Percentiles rank a stretch among this genome's conserved stretches.
Conservation (phyloP, 2,113 vertebrate species). For the Heterotilapia buettikoferi region DNA sequence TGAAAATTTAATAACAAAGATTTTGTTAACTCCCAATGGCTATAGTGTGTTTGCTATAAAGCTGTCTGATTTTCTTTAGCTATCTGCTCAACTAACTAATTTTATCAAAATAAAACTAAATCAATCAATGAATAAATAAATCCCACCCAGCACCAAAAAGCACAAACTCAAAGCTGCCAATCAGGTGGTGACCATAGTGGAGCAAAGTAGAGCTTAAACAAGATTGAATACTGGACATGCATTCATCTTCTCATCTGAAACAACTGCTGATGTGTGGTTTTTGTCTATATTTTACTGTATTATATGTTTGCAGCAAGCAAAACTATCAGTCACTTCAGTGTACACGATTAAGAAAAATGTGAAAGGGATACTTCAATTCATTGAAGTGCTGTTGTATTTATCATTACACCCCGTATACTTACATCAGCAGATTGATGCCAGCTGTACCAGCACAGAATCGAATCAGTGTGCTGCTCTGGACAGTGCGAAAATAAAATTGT, state of each 20-base stretch:
- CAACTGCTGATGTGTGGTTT: background rate
- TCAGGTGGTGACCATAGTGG: background rate
- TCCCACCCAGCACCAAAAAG: background rate
- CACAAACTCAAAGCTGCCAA: background rate
- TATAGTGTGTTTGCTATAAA: rapidly evolving
- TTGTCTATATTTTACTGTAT: background rate
- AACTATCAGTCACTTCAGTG: background rate
- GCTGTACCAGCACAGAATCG: rapidly evolving
- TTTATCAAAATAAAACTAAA: background rate
- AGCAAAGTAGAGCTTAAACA: background rate
- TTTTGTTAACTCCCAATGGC: background rate
- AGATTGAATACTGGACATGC: rapidly evolving
- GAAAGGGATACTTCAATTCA: background rate
- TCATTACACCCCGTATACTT: rapidly evolving
- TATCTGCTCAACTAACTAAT: background rate
- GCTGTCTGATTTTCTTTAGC: background rate
- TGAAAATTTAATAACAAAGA: background rate
- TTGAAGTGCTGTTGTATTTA: background rate
- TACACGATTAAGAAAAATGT: rapidly evolving
- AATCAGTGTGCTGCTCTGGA: background rate
- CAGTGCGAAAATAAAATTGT: rapidly evolving
- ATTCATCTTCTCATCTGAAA: background rate
- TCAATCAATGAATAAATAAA: background rate
- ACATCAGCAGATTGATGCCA: rapidly evolving
- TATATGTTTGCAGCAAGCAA: background rate